Percentiles rank a stretch among this genome's conserved stretches.
Conservation (phyloP, 2,797 vertebrate genomes). For the Rhinoraja longicauda region DNA sequence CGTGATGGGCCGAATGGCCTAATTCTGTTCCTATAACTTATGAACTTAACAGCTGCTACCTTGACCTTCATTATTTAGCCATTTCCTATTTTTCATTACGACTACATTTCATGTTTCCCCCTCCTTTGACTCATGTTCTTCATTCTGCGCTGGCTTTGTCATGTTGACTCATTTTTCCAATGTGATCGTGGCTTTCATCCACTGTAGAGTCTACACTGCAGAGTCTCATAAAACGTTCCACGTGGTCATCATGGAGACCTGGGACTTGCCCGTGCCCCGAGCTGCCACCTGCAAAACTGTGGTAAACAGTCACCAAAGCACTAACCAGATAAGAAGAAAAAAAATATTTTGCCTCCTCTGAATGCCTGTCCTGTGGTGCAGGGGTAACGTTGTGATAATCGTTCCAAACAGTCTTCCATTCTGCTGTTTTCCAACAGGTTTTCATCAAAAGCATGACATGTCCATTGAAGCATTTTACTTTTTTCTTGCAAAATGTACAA, state of each 20-base stretch:
- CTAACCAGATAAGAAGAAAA: neutral
- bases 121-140: neutral
- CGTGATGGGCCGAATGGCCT: too few relatives aligned
- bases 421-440: neutral
- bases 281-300: neutral
- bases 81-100: neutral
- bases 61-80: neutral
- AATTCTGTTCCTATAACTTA: too few relatives aligned
- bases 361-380: neutral
- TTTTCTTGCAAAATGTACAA: neutral
- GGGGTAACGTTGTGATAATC: neutral
- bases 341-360: neutral
- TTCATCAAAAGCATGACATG: neutral
- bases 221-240: neutral
- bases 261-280: neutral
- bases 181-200: neutral
- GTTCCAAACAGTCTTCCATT: neutral
- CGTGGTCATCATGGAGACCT: neutral
- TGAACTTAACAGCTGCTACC: neutral
- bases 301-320: neutral
- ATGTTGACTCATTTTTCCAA: neutral
- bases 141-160: neutral
- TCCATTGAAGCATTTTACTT: neutral
- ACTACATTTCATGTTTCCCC: neutral
- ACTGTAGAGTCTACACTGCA: neutral